A percentile compares a stretch with the other conserved stretches of the same genome.
These are phyloP conservation scores for Fukomys damarensis DNA, from an alignment of 2,113 vertebrate species.

Conservation along the genomic window DNA sequence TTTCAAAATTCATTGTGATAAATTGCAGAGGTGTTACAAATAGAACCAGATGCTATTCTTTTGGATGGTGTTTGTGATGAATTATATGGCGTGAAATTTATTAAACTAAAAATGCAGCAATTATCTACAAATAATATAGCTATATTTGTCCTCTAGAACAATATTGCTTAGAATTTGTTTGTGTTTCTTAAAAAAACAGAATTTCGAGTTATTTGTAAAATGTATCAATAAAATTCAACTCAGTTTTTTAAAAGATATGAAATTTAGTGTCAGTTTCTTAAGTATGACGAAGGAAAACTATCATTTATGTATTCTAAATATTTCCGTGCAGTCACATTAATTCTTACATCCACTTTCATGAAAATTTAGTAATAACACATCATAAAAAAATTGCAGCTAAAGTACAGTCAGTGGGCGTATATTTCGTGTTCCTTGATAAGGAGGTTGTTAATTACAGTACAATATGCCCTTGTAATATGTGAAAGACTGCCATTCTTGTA, in stretches of 20 bases:
- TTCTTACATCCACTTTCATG: neutral
- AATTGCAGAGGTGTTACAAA: neutral
- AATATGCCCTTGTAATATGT: neutral
- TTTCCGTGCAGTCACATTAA: neutral
- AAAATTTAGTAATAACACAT: neutral
- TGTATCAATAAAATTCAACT: neutral
- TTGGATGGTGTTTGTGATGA: neutral
- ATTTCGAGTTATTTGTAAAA: neutral
- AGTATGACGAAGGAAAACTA: neutral
- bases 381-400: neutral
- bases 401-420: neutral
- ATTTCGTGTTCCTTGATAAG: neutral
- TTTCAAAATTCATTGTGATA: neutral
- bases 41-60: neutral
- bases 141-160: neutral
- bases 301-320: neutral
- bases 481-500: neutral
- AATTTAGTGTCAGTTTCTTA: neutral
- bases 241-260: neutral
- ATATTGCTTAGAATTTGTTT: neutral
- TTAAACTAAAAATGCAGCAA: neutral
- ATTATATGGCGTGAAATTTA: neutral
- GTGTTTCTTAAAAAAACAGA: neutral
- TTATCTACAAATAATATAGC: neutral
- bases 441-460: neutral